Base-by-base conservation (phyloP, 2,888 invertebrate genomes). In the Philaethria dido region DNA sequence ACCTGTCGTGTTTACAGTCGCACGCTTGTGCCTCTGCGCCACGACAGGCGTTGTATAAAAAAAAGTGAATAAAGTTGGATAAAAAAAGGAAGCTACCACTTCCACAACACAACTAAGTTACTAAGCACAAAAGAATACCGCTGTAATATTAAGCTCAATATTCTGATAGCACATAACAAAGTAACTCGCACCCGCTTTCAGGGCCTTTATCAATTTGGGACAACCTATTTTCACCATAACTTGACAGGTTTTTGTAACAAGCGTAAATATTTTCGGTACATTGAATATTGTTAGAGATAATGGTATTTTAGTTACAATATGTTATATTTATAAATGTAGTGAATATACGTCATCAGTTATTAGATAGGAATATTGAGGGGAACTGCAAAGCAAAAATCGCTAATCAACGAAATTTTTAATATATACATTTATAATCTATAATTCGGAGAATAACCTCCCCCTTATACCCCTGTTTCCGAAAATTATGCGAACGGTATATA, bases 151-250 rank as follows among this genome's bases (percentile, higher is more conserved):
- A 45, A 45, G 33, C 45, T n/a, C 20, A 18, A 47, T 60, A 45
- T 18, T 47, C 64, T 55, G 50, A 57, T 57, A 57, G 42, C 29
- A 45, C 18, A 6, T 29, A 33, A 60, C 60, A 29, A 14, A 47
- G 60, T 60, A 18, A 47, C 60, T 60, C 60, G 45, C 60, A 45
- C 45, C 45, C 45, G 60, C 60, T 48, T 44, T 63, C 47, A 25
- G 64, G 48, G 39, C 48, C 44, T 64, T 65, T 65, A 65, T 69
- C 69, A 65, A 62, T 69, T 65, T 50, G 62, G 65, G 50, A 48
- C 62, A 57, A 69, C 69, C 69, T 52, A 69, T 65, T 65, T 68
- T 47, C 59, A n/a, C 47, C 25, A 52, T 18, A 52, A 22, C 55
- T 44, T 62, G 57, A 64, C 65, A 57, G 59, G 47, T 54, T 57